Evolutionary conservation across 2,797 vertebrate genomes (phyloP).

Genomic region (Morelia viridis): DNA sequence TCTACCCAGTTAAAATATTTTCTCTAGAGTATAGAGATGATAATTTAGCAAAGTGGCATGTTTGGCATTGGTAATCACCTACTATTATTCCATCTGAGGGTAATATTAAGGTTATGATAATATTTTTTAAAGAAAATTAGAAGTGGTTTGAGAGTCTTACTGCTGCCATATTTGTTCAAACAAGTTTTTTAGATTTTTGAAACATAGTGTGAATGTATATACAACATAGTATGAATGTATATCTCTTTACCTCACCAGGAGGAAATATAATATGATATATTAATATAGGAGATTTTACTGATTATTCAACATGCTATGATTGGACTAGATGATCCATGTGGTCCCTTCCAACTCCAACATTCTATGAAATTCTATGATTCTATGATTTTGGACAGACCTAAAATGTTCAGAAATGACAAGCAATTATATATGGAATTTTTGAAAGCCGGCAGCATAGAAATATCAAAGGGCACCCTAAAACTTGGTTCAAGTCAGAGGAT

Average conservation of each 20-base stretch:
- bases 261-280: neutral
- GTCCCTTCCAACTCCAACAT: no score
- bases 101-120: neutral
- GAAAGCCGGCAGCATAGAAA: neutral
- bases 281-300: neutral
- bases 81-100: constrained; percentile 10
- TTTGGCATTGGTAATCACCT: constrained; percentile 14
- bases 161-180: neutral
- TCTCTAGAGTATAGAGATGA: constrained; percentile 12
- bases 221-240: no score
- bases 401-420: neutral
- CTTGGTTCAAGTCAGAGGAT: neutral
- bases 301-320: neutral
- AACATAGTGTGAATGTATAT: neutral
- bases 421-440: neutral
- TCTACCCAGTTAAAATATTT: constrained; percentile 17
- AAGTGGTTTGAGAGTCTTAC: neutral
- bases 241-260: neutral
- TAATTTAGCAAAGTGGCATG: constrained; percentile 6
- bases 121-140: neutral
- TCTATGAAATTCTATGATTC: no score
- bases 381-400: neutral
- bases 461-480: neutral
- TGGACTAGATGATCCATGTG: no score
- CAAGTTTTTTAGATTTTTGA: neutral